These are phyloP conservation scores for Pelecanoides urinatrix DNA, from an alignment of 2,113 vertebrate genomes.

Conservation along the genomic window DNA sequence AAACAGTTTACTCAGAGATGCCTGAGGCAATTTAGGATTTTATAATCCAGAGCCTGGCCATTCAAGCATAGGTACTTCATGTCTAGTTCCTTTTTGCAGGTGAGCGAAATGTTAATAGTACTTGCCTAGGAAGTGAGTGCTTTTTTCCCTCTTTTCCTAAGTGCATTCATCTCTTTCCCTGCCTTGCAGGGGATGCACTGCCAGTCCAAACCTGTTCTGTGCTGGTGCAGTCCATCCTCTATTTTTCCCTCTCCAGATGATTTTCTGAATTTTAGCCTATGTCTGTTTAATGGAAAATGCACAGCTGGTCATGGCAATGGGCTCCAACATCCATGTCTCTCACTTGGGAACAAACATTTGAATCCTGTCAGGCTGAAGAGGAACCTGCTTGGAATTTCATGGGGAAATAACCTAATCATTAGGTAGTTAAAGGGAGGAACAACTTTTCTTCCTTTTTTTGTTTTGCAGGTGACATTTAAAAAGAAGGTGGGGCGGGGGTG, in stretches of 20 bases:
- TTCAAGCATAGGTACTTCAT: not conserved
- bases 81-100: not conserved
- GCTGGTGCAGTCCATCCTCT: not conserved
- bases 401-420: not conserved
- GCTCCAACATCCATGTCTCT: not conserved
- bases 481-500: fast-evolving
- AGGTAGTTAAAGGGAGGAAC: not conserved
- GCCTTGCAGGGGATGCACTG: not conserved
- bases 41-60: not conserved
- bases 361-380: not conserved
- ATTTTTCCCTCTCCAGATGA: not conserved
- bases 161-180: not conserved
- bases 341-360: not conserved
- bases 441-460: not conserved
- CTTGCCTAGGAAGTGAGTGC: not conserved
- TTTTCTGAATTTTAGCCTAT: not conserved
- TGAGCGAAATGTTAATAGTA: not conserved
- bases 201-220: not conserved
- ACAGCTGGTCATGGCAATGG: not conserved
- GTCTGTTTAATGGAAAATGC: not conserved
- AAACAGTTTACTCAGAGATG: not conserved
- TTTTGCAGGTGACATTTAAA: not conserved
- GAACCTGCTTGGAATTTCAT: not conserved
- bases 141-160: not conserved
- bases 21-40: not conserved